phyloP scores from a whole-genome alignment of 2,797 vertebrate genomes.

The Sebastes aleutianus region DNA sequence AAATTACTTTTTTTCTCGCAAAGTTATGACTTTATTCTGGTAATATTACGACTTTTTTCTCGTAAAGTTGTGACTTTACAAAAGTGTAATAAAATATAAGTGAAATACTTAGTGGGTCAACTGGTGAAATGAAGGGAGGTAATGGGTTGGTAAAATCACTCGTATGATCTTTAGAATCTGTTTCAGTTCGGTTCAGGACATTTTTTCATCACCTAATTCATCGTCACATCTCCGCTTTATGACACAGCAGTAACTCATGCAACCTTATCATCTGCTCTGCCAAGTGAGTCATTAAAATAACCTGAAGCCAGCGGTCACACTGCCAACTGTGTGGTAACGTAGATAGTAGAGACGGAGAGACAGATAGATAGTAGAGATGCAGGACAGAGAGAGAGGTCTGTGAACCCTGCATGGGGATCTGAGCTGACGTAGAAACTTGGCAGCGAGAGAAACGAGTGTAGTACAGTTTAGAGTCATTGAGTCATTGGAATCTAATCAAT shows the following conservation, averaged over 20 bases:
- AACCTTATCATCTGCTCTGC: neutral
- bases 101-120: neutral
- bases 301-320: neutral
- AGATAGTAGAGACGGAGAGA: neutral
- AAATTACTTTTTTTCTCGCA: too few species aligned
- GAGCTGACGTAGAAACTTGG: slow-evolving; percentile 35
- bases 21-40: too few species aligned
- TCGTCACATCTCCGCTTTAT: neutral
- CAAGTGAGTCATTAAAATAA: slow-evolving; percentile 22
- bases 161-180: neutral
- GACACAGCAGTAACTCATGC: neutral
- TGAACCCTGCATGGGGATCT: neutral
- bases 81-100: neutral
- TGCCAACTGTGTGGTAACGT: slow-evolving; percentile 19
- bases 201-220: neutral
- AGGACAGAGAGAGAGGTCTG: neutral
- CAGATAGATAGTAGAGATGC: neutral
- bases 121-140: neutral
- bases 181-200: neutral
- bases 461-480: neutral
- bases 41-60: too few species aligned
- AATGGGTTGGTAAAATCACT: neutral
- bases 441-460: neutral
- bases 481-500: slow-evolving; percentile 10
- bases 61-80: too few species aligned